A percentile compares a stretch with the other conserved stretches of the same genome.
Evolutionary conservation across 2,797 vertebrate species (phyloP).

Genomic region (Coregonus sp.): DNA sequence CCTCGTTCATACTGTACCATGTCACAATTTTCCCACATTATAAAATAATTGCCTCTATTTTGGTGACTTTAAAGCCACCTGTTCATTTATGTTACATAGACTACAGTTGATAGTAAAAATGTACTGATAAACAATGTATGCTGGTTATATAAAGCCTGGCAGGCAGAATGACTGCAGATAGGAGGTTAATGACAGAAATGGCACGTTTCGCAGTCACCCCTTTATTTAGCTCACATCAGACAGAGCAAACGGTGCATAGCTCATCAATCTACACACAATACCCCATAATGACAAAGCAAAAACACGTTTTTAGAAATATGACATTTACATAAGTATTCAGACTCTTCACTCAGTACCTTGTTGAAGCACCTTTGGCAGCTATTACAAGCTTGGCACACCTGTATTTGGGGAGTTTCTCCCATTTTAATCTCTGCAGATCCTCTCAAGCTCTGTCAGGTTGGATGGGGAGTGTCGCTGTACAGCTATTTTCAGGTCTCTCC

Average conservation of each 20-base stretch:
- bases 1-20: not conserved
- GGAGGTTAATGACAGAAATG: slow-evolving; percentile 36
- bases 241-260: slow-evolving; percentile 68
- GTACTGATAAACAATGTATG: not conserved
- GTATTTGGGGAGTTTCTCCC: too few relatives aligned
- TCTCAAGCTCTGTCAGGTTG: too few relatives aligned
- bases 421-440: too few relatives aligned
- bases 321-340: too few relatives aligned
- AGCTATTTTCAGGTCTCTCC: too few relatives aligned
- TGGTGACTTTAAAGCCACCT: not conserved
- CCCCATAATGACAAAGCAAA: too few relatives aligned
- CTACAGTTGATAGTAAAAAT: not conserved
- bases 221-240: slow-evolving; percentile 60
- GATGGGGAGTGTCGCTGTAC: too few relatives aligned
- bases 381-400: too few relatives aligned
- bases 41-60: not conserved
- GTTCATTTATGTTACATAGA: not conserved
- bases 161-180: slow-evolving; percentile 3
- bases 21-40: not conserved
- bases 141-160: slow-evolving; percentile 16
- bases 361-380: too few relatives aligned
- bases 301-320: too few relatives aligned
- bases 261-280: too few relatives aligned
- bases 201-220: slow-evolving; percentile 39
- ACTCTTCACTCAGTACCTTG: too few relatives aligned